Conservation (phyloP, 2,113 vertebrate genomes). For the Phalacrocorax pelagicus region DNA sequence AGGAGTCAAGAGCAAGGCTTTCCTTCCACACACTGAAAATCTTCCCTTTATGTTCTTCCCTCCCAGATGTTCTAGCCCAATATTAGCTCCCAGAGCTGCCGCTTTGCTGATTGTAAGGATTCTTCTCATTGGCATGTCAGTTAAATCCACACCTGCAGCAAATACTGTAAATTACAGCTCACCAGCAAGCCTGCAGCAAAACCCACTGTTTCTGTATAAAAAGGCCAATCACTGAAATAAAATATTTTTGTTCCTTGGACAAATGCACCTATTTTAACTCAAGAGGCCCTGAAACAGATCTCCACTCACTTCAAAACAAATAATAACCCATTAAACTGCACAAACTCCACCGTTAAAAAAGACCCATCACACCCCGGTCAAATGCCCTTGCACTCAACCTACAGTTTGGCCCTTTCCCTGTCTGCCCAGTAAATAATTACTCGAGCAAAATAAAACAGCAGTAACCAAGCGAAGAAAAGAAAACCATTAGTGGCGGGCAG, state of each 20-base stretch:
- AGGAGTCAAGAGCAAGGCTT: not conserved
- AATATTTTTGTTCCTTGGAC: constrained; percentile 28
- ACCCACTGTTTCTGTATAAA: not conserved
- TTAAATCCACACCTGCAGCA: constrained; percentile 42
- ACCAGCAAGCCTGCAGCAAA: not conserved
- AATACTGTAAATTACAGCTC: constrained; percentile 13
- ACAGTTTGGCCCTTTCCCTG: not conserved
- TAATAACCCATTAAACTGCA: not conserved
- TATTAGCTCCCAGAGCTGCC: not conserved
- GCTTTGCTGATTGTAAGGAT: not conserved
- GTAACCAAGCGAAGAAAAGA: not conserved
- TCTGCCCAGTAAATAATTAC: not conserved
- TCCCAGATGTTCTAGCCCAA: constrained; percentile 24
- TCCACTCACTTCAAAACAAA: constrained; percentile 13
- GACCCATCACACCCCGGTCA: not conserved
- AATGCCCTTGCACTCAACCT: not conserved
- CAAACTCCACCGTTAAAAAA: not conserved
- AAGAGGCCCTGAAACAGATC: not conserved
- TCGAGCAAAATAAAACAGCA: not conserved
- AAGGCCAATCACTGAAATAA: not conserved
- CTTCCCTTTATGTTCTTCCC: not conserved
- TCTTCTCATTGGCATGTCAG: not conserved
- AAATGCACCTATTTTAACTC: constrained; percentile 18
- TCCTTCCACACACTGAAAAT: not conserved
- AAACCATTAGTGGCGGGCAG: not conserved